phyloP scores from a whole-genome alignment of 2,797 vertebrate species.

The Tarsius wallacei region DNA sequence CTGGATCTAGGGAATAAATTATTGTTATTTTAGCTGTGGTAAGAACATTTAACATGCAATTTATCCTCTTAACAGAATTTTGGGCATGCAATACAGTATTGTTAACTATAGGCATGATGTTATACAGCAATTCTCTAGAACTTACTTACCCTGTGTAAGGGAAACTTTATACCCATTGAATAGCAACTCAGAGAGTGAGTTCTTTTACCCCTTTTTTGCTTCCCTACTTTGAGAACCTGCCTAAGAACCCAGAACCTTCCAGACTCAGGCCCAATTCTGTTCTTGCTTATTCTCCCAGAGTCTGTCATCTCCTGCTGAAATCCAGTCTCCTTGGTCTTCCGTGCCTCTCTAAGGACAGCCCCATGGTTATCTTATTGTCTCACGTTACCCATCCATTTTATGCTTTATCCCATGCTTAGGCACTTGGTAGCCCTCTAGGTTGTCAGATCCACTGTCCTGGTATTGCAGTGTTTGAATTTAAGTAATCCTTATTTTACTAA shows the following conservation, averaged over 20 bases:
- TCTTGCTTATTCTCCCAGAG: not conserved
- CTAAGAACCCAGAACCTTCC: not conserved
- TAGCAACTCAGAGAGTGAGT: not conserved
- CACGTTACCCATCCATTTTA: not conserved
- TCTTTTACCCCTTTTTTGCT: not conserved
- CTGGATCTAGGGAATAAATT: not conserved
- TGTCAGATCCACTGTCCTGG: not conserved
- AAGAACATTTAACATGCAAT: not conserved
- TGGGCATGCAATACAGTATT: too few relatives aligned
- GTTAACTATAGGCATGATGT: not conserved
- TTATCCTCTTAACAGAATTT: not conserved
- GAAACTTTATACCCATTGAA: not conserved
- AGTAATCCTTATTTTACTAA: not conserved
- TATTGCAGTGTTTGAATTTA: not conserved
- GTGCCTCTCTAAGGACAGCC: not conserved
- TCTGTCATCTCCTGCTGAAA: not conserved
- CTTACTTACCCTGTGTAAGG: not conserved
- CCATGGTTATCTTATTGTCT: not conserved
- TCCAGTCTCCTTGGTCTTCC: not conserved
- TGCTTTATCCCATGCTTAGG: not conserved
- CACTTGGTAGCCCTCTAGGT: not conserved
- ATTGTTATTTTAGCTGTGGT: not conserved
- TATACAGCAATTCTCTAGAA: not conserved
- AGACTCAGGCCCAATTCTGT: not conserved
- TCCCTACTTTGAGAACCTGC: not conserved